A percentile compares a stretch with the other conserved stretches of the same genome.
Evolutionary conservation across 1,140 invertebrate genomes (phyloP).

Genomic region (Bursaphelenchus mucronatus): DNA sequence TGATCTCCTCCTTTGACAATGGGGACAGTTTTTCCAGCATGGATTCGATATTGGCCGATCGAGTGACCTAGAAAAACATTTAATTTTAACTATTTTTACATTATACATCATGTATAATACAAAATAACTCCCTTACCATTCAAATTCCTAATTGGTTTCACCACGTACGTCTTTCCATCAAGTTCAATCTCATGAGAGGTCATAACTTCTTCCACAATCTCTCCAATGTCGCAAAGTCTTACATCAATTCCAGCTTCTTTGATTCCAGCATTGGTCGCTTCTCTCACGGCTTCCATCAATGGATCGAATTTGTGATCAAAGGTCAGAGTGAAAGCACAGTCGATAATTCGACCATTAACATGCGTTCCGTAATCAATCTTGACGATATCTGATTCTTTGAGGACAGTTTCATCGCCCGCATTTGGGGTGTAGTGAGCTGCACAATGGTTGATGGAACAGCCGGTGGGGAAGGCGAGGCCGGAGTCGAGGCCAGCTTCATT

Average conservation of each 20-base stretch:
- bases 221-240: slow-evolving; percentile 90
- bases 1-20: slow-evolving; percentile 98
- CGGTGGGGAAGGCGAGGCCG: slow-evolving; percentile 95
- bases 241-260: slow-evolving; percentile 90
- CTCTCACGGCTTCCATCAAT: slow-evolving; percentile 86
- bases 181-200: slow-evolving; percentile 97
- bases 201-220: slow-evolving; percentile 98
- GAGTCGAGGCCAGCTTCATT: slow-evolving; percentile 90
- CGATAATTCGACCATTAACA: slow-evolving; percentile 94
- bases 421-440: slow-evolving; percentile 99
- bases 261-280: slow-evolving; percentile 96
- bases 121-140: slow-evolving; percentile 46
- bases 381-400: slow-evolving; percentile 92
- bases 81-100: slow-evolving; percentile 6
- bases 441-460: slow-evolving; percentile 95
- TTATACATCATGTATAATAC: background rate
- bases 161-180: slow-evolving; percentile 90
- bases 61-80: slow-evolving; percentile 83
- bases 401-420: slow-evolving; percentile 88
- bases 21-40: slow-evolving; percentile 97
- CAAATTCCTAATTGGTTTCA: slow-evolving; percentile 91
- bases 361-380: slow-evolving; percentile 97
- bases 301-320: slow-evolving; percentile 96
- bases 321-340: slow-evolving; percentile 94
- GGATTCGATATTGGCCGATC: slow-evolving; percentile 92